These are phyloP conservation scores for Corythornis cristatus DNA, from an alignment of 2,113 vertebrate species.

Conservation along the genomic window DNA sequence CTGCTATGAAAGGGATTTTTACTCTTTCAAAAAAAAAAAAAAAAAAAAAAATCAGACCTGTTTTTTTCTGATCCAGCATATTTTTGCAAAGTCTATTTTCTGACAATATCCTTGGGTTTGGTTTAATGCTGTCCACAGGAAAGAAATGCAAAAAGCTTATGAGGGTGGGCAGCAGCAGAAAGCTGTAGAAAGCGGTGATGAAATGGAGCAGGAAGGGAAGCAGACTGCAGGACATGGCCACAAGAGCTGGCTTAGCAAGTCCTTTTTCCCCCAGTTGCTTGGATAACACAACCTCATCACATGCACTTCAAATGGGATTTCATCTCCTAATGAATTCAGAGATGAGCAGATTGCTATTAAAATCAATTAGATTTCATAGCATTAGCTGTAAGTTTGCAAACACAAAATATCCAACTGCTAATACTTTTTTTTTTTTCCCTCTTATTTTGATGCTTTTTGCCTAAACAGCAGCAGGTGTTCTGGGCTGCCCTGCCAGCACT, in stretches of 20 bases:
- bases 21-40: neutral
- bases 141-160: neutral
- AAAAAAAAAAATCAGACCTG: rapidly evolving
- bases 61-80: neutral
- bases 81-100: neutral
- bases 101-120: neutral
- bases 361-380: neutral
- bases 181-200: neutral
- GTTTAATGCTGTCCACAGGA: neutral
- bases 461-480: neutral
- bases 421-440: neutral
- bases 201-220: neutral
- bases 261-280: neutral
- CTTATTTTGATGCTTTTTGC: neutral
- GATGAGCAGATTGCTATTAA: neutral
- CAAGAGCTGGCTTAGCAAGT: neutral
- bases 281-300: neutral
- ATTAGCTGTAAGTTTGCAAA: neutral
- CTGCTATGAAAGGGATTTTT: neutral
- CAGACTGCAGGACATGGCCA: neutral
- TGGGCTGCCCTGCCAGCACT: neutral
- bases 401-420: neutral
- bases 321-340: neutral
- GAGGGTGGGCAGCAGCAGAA: neutral
- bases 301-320: neutral